A percentile compares a stretch with the other conserved stretches of the same genome.
phyloP scores from a whole-genome alignment of 1,140 invertebrate species.

The Samia ricini region DNA sequence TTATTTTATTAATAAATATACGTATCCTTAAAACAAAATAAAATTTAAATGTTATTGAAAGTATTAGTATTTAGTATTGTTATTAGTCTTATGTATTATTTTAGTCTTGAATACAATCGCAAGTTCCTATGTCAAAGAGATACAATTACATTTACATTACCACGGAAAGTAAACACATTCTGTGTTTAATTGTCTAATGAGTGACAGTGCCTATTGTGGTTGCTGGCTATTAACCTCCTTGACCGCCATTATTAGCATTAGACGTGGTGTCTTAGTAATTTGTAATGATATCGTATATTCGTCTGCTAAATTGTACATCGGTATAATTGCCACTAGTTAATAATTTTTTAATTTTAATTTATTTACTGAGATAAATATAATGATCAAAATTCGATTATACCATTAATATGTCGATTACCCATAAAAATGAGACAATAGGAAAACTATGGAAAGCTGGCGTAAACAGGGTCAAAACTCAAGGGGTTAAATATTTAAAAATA shows the following conservation, averaged over 20 bases:
- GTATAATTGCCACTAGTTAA: not conserved
- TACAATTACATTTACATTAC: not conserved
- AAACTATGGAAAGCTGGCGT: too few species aligned
- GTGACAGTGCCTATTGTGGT: not conserved
- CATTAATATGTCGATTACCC: too few species aligned
- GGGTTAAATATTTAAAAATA: too few species aligned
- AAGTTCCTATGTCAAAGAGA: not conserved
- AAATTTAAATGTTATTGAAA: too few species aligned
- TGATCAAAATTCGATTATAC: too few species aligned
- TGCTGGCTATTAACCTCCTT: not conserved
- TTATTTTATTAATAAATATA: too few species aligned
- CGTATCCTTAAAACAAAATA: too few species aligned
- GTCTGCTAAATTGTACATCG: not conserved
- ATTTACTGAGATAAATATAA: too few species aligned
- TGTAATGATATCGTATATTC: not conserved
- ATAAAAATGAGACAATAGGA: too few species aligned
- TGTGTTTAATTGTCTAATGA: not conserved
- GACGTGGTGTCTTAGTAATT: not conserved
- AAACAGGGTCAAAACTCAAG: too few species aligned
- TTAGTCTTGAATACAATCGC: not conserved
- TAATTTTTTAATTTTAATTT: not conserved
- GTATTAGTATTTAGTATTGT: too few species aligned
- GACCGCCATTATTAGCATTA: not conserved
- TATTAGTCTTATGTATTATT: not conserved
- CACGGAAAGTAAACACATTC: not conserved